Evolutionary conservation across 2,797 vertebrate species (phyloP), one percentile per base, ranked within the genome.

Genomic region (Micropoecilia bifurca): DNA sequence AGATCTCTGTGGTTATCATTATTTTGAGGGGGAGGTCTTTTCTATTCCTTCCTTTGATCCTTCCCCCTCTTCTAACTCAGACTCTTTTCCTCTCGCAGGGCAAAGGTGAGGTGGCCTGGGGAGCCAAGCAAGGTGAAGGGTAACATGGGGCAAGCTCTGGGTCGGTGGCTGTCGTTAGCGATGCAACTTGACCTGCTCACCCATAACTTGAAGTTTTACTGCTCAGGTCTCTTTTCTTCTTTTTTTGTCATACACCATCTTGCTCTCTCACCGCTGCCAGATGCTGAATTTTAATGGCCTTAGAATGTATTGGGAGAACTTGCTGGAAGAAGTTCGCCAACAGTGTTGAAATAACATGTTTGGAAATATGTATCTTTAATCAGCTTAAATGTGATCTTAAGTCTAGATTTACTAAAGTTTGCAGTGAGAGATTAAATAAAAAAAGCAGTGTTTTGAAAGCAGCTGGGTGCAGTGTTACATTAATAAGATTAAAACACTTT

Each of bases 1-100:
- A 94, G 93, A 95, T 94, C 91, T 94, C 91, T 90, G 90, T 81
- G 94, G 95, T 96, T 96, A 97, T 97, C 96, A 96, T 96, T 95
- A 95, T 96, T 94, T 92, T 91, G 86, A 87, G 86, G 87, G 80
- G 83, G 89, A 89, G 82, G 88, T 87, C 81, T 89, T 83, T 83
- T 79, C 82, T n/a, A 4, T 81, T 33, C 71, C 46, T 25, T 33
- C 48, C 46, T 81, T 73, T 84, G 22, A 45, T 74, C 50, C 80
- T 73, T 57, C 85, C 80, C 74, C 81, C 89, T 30, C 50, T 28
- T 80, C 80, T 10, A 66, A 73, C 88, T 83, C 85, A 79, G 79
- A 92, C 89, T 92, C 88, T 78, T 88, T 91, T 88, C 94, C 85
- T 91, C 90, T 94, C 92, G 80, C 85, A 94, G 94, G 93, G 91